Percentiles rank a stretch among this genome's conserved stretches.
Evolutionary conservation across 2,888 invertebrate species (phyloP).

Genomic region (Clunio marinus): DNA sequence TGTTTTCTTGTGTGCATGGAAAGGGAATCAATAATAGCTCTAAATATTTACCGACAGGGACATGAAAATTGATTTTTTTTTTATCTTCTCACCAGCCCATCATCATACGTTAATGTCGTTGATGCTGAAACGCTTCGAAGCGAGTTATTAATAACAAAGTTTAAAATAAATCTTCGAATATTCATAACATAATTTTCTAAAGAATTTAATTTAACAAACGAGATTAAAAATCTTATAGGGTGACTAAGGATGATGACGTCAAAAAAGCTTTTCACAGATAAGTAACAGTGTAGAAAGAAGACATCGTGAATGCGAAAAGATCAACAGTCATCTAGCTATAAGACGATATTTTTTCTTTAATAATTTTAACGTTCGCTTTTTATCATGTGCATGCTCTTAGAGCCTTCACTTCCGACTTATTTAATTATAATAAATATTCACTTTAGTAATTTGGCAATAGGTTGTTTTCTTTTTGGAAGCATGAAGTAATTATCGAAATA

Average conservation of each 20-base stretch:
- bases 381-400: not conserved
- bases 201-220: not conserved
- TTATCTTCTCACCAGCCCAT: too few relatives aligned
- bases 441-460: conserved; percentile 38
- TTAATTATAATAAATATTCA: conserved; percentile 22
- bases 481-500: conserved; percentile 39
- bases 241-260: too few relatives aligned
- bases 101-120: too few relatives aligned
- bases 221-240: not conserved
- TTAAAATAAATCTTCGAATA: conserved; percentile 10
- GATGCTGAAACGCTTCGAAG: too few relatives aligned
- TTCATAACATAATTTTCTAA: too few relatives aligned
- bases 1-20: not conserved
- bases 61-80: conserved; percentile 4
- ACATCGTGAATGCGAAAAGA: not conserved
- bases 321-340: not conserved
- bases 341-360: not conserved
- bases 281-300: not conserved
- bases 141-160: not conserved
- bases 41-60: not conserved
- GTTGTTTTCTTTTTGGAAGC: conserved; percentile 36
- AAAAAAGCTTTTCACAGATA: not conserved
- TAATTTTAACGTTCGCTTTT: not conserved
- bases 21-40: conserved; percentile 4
- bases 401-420: conserved; percentile 6